Percentiles rank a stretch among this genome's conserved stretches.
phyloP scores from a whole-genome alignment of 2,113 vertebrate species.

The Tragelaphus strepsiceros region DNA sequence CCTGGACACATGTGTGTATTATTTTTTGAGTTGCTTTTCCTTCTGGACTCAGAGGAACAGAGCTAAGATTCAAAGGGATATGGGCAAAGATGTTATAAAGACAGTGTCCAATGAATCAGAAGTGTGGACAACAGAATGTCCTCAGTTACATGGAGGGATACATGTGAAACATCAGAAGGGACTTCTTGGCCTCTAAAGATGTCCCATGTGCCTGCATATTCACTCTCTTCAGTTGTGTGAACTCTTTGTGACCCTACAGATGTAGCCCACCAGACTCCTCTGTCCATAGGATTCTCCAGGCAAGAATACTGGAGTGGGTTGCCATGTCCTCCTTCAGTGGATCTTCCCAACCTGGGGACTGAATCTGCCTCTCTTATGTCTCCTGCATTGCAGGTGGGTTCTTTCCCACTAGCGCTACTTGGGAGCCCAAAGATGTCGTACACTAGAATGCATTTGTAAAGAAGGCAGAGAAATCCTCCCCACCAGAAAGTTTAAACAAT shows the following conservation, averaged over 20 bases:
- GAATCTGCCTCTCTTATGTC: not conserved
- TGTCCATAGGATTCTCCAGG: not conserved
- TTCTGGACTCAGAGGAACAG: not conserved
- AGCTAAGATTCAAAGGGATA: not conserved
- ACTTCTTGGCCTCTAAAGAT: not conserved
- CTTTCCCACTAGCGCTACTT: not conserved
- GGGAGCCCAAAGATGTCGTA: not conserved
- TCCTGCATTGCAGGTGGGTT: not conserved
- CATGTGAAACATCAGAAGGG: not conserved
- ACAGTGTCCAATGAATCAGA: not conserved
- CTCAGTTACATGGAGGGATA: not conserved
- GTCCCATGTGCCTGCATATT: not conserved
- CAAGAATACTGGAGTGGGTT: not conserved
- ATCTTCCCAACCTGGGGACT: not conserved
- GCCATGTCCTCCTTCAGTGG: not conserved
- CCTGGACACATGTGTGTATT: not conserved
- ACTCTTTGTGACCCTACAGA: not conserved
- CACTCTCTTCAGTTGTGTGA: not conserved
- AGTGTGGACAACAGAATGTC: not conserved
- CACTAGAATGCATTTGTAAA: not conserved
- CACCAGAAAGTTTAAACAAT: not conserved
- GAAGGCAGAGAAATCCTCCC: not conserved
- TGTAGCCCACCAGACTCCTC: not conserved
- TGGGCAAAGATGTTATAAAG: not conserved
- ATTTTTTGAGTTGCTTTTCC: not conserved